phyloP scores from a whole-genome alignment of 1,140 invertebrate species.

The Drosophila bifasciata region DNA sequence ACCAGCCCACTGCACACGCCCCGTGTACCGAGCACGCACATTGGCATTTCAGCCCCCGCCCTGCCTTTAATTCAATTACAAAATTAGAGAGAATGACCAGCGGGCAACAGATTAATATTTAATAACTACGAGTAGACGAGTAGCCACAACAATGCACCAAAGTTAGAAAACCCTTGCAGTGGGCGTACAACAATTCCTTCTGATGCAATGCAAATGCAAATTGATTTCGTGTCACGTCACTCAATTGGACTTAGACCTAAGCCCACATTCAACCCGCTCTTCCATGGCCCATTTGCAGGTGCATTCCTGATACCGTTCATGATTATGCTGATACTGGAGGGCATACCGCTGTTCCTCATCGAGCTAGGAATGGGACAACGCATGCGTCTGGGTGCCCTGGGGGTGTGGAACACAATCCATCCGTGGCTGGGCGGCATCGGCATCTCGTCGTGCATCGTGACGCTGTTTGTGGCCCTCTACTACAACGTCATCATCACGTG shows the following conservation, averaged over 20 bases:
- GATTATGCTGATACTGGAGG: slow-evolving; percentile 96
- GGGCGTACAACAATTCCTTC: too few relatives aligned
- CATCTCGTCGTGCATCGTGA: slow-evolving; percentile 95
- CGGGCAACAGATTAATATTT: too few relatives aligned
- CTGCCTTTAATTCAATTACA: slow-evolving; percentile 70
- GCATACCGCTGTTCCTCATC: slow-evolving; percentile 96
- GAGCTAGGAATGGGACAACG: slow-evolving; percentile 97
- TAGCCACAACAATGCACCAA: too few relatives aligned
- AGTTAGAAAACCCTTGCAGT: too few relatives aligned
- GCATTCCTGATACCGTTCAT: slow-evolving; percentile 98
- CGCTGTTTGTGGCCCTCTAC: slow-evolving; percentile 96
- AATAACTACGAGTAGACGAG: too few relatives aligned
- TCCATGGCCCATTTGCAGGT: slow-evolving; percentile 86
- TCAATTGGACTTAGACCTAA: slow-evolving; percentile 2
- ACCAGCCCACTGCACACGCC: slow-evolving; percentile 4
- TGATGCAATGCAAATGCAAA: slow-evolving; percentile 25
- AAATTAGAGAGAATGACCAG: slow-evolving; percentile 26
- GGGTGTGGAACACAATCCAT: slow-evolving; percentile 97
- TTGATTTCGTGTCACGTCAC: slow-evolving; percentile 49
- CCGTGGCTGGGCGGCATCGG: slow-evolving; percentile 96
- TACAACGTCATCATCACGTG: slow-evolving; percentile 99
- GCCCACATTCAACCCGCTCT: not conserved
- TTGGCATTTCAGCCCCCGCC: slow-evolving; percentile 33
- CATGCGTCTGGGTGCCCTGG: slow-evolving; percentile 94
- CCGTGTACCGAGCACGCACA: slow-evolving; percentile 60